phyloP scores from a whole-genome alignment of 2,113 vertebrate species.

The Amphiprion ocellaris region DNA sequence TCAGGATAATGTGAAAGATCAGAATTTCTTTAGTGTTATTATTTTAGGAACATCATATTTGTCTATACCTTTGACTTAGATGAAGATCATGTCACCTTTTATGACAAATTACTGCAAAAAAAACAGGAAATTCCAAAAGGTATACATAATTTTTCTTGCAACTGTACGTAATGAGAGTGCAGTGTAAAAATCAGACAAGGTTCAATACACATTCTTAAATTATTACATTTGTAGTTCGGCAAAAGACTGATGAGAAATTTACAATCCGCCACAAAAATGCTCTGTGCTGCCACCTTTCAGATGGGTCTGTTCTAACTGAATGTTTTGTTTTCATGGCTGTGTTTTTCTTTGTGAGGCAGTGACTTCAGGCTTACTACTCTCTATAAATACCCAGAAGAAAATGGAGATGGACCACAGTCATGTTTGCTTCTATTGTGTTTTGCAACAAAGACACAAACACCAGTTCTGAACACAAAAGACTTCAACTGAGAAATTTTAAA shows the following conservation, averaged over 20 bases:
- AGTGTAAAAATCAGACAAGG: no score
- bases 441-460: conserved; percentile 32
- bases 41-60: no score
- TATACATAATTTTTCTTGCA: no score
- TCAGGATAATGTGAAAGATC: no score
- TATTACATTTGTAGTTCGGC: background rate
- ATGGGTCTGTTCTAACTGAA: conserved; percentile 7
- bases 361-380: conserved; percentile 48
- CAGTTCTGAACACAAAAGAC: background rate
- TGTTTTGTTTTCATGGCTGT: conserved; percentile 53
- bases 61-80: no score
- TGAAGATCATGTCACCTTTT: no score
- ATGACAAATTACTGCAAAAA: no score
- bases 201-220: conserved; percentile 1
- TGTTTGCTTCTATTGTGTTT: conserved; percentile 35
- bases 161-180: no score
- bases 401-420: conserved; percentile 25
- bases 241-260: background rate
- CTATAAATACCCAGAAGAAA: conserved; percentile 55
- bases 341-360: conserved; percentile 56
- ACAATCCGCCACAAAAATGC: conserved; percentile 25
- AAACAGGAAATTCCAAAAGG: no score
- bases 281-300: conserved; percentile 9
- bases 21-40: no score
- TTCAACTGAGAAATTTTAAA: background rate